phyloP scores from a whole-genome alignment of 1,140 invertebrate species.

The Campoletis sonorensis region DNA sequence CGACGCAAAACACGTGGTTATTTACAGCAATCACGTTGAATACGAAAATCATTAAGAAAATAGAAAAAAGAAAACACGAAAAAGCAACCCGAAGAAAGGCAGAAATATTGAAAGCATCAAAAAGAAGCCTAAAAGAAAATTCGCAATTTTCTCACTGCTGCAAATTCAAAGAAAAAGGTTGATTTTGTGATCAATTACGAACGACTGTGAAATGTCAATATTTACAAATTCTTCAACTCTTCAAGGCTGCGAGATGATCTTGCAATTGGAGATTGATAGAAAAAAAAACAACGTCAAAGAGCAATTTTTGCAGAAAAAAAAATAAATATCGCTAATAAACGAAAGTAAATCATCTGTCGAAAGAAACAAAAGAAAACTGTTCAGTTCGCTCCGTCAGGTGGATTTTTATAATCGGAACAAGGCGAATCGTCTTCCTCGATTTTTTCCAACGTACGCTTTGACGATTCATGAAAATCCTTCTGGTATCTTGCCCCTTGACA shows the following conservation, averaged over 20 bases:
- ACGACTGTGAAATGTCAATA: conserved; percentile 30
- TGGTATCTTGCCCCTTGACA: neutral
- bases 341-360: conserved; percentile 44
- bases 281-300: conserved; percentile 6
- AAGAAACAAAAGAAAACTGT: conserved; percentile 4
- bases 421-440: conserved; percentile 10
- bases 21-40: neutral
- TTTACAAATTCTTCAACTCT: conserved; percentile 20
- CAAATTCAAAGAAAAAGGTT: neutral
- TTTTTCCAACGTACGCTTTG: neutral
- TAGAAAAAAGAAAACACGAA: neutral
- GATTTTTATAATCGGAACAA: neutral
- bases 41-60: too few relatives aligned
- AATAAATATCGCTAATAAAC: conserved; percentile 17
- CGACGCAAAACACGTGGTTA: neutral
- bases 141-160: neutral
- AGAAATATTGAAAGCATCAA: neutral
- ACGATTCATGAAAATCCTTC: neutral
- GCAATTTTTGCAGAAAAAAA: neutral
- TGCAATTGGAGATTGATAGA: conserved; percentile 20
- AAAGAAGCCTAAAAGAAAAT: neutral
- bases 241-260: neutral
- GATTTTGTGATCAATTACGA: conserved; percentile 1
- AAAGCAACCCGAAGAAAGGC: neutral
- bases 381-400: neutral